Base-by-base conservation (phyloP, 2,888 invertebrate species). In the Asteroscopus sphinx region DNA sequence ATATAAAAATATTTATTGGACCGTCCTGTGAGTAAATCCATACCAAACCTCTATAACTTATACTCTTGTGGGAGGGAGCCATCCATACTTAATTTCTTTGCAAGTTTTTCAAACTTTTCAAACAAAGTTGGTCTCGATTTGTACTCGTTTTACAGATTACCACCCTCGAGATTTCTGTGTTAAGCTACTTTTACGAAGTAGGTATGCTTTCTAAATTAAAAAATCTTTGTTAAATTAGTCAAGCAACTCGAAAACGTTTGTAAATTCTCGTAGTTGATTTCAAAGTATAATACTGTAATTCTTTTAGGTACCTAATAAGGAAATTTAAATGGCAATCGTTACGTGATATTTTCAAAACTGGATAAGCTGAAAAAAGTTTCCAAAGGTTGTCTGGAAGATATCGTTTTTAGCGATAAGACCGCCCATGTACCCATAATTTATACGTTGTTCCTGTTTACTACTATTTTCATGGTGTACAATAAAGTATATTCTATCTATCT, bases 81-180 rank as follows among this genome's bases (percentile, higher is more conserved):
- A 51, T 47, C 15, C 33, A 17, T 46, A 42, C 12, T 9, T 12
- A 37, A 44, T 58, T 45, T 16, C 15, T 25, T 3, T 26, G 28
- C 0, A 49, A 49, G 32, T 41, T 41, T 25, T 26, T 7, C 16
- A 66, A 41, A 21, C 35, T 45, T 63, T 13, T 39, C 6, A 26
- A 39, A 33, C 6, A 25, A 48, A 45, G 9, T 53, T 45, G 40
- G n/a, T 16, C 16, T 52, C 9, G 17, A 21, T 30, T 37, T 33
- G 6, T n/a, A 15, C 17, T 1, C 35, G 15, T 35, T 67, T 21
- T 26, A 32, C 5, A 2, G 15, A 26, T 35, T 11, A 36, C 2
- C 9, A 33, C 47, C 16, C 21, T 28, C 0, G 40, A 26, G 35
- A 48, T 35, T 59, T 8, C 25, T 26, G n/a, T 1, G 16, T 4